These are phyloP conservation scores for Hydractinia echinata DNA, from an alignment of 30 jellyfish, hydroid and myxozoan genomes.

Conservation along the genomic window DNA sequence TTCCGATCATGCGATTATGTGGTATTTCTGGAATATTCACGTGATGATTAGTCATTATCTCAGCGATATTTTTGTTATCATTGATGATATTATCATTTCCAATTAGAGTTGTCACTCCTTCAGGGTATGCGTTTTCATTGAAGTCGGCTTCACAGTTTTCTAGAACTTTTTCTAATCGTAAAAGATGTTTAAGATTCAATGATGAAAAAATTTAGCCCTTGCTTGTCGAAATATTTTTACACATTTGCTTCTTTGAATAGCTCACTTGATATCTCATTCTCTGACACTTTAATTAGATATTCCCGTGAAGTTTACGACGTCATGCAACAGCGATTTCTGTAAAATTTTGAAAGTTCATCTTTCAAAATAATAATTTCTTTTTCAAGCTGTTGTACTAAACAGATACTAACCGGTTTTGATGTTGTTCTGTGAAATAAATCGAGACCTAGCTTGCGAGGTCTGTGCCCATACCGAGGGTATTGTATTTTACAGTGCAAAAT, in stretches of 20 bases:
- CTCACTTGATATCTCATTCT: background rate
- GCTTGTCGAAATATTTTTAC: background rate
- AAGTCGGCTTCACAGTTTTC: no score
- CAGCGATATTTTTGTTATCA: background rate
- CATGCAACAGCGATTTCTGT: slow-evolving; percentile 11
- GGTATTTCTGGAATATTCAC: slow-evolving; percentile 6
- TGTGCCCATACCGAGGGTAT: no score
- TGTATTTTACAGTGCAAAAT: no score
- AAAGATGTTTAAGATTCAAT: no score
- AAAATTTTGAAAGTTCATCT: no score
- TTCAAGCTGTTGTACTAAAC: background rate
- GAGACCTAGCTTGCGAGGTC: no score
- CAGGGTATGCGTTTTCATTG: background rate
- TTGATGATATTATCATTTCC: background rate
- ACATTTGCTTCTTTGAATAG: background rate
- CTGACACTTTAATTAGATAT: slow-evolving; percentile 10
- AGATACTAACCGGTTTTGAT: no score
- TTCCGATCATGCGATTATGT: background rate
- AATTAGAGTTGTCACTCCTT: background rate
- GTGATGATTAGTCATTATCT: background rate
- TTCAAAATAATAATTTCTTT: background rate
- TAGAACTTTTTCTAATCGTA: no score
- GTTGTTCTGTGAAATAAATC: no score
- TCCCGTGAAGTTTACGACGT: background rate
- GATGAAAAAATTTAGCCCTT: no score